Base-by-base conservation (phyloP, 2,113 vertebrate species). In the Varanus salvator region DNA sequence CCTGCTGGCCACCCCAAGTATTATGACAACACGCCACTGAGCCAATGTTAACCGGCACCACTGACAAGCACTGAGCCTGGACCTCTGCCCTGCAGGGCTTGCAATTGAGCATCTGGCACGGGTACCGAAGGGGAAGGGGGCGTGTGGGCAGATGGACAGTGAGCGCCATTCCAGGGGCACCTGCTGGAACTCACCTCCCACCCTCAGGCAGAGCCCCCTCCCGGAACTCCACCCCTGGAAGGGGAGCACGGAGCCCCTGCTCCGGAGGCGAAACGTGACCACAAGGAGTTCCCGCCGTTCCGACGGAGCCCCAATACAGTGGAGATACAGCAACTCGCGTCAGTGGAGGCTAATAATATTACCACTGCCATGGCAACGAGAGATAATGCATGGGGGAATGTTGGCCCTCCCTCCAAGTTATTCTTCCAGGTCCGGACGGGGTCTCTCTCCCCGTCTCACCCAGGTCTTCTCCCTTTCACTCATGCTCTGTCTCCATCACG, bases 301-400 rank as follows among this genome's bases (percentile, higher is more conserved):
- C 80, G 93, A 89, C 81, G 88, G 81, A 84, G 82, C 96, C 95
- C 19, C 71, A 89, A 68, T 83, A 84, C 95, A 94, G 92, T 92
- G 48, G 84, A 92, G 84, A 93, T 27, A 50, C 90, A 38, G 80
- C 96, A 89, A 91, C 88, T 95, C 95, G 95, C 87, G 80, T 95
- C 96, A 95, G 93, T 87, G 52, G 64, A 91, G 86, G 27, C 80
- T 27, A 96, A 95, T 93, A 94, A 95, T 96, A 88, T 89, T 80
- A 90, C 85, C 89, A 89, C 95, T 76, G 86, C 97, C 94, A 94
- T 89, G 96, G 96, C 94, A 96, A 31, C 21, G 0, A 80, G 92
- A 95, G 95, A 93, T 93, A 91, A 94, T 92, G 95, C 95, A 89
- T 96, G 92, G 90, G 92, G 96, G 95, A 96, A 95, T 96, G 95